These are phyloP conservation scores for Eulimnadia texana DNA, from an alignment of 1,140 invertebrate species.

Conservation along the genomic window DNA sequence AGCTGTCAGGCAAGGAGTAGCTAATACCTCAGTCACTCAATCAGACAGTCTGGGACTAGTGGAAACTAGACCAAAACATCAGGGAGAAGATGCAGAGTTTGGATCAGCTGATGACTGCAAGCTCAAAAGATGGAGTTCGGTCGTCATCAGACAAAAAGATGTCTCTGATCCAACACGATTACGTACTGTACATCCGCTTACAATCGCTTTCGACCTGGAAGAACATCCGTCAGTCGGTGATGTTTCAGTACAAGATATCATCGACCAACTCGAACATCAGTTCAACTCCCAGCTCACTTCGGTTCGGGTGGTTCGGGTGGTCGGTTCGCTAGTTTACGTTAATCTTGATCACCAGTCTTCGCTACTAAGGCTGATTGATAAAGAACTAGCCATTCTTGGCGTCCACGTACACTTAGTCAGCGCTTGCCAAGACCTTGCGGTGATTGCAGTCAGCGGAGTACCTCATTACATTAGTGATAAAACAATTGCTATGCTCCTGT, in stretches of 20 bases:
- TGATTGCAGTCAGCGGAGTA: constrained; percentile 27
- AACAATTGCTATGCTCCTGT: constrained; percentile 25
- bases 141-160: too few species aligned
- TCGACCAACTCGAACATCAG: constrained; percentile 28
- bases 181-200: constrained; percentile 24
- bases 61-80: too few species aligned
- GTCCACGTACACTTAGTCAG: constrained; percentile 25
- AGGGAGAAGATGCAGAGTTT: too few species aligned
- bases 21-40: too few species aligned
- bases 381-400: constrained; percentile 24
- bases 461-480: constrained; percentile 28
- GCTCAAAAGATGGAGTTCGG: too few species aligned
- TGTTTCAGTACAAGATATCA: constrained; percentile 26
- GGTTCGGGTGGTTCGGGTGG: constrained; percentile 25
- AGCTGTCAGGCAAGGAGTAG: neutral
- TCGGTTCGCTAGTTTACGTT: constrained; percentile 24
- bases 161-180: neutral
- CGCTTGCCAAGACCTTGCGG: constrained; percentile 24
- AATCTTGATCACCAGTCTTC: constrained; percentile 25
- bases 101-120: too few species aligned
- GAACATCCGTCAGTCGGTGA: constrained; percentile 20
- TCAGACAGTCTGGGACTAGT: too few species aligned
- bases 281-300: constrained; percentile 24
- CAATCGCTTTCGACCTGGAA: constrained; percentile 23
- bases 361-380: constrained; percentile 22